Conservation (phyloP, 2,888 invertebrate species). For the Amblyjoppa fuscipennis region DNA sequence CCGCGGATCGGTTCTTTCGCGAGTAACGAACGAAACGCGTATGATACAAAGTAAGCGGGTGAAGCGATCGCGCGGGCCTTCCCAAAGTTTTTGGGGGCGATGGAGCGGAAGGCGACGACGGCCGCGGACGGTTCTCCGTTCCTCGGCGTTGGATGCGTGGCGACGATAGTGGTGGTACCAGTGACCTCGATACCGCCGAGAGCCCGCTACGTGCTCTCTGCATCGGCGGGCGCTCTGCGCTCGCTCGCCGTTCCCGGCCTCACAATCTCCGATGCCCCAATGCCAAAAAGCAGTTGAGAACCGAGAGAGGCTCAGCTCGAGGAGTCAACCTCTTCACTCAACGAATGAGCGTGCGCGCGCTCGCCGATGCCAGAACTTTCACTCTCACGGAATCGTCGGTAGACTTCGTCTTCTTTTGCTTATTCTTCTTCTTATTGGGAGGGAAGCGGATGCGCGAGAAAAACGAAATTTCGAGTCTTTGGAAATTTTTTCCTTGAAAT, state of each 20-base stretch:
- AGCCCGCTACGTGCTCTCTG: slow-evolving; percentile 75
- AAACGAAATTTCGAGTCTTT: background rate
- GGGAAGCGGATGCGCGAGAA: background rate
- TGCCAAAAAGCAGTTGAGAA: slow-evolving; percentile 52
- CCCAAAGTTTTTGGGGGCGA: slow-evolving; percentile 62
- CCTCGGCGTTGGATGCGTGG: slow-evolving; percentile 64
- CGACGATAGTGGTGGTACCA: slow-evolving; percentile 80
- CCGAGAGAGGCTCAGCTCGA: slow-evolving; percentile 11
- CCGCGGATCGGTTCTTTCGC: slow-evolving; percentile 31
- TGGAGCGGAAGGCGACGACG: slow-evolving; percentile 51
- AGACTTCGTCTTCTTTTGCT: slow-evolving; percentile 1
- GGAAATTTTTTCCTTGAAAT: background rate
- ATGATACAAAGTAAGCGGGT: slow-evolving; percentile 55
- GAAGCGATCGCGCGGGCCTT: slow-evolving; percentile 71
- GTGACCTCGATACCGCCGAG: slow-evolving; percentile 84
- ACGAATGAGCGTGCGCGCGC: slow-evolving; percentile 28
- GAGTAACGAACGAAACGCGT: slow-evolving; percentile 57
- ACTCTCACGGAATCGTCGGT: slow-evolving; percentile 70
- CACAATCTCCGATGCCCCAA: slow-evolving; percentile 39
- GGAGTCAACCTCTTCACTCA: slow-evolving; percentile 43
- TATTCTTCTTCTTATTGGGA: background rate
- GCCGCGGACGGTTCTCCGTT: slow-evolving; percentile 35
- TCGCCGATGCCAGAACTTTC: slow-evolving; percentile 72
- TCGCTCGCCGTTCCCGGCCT: slow-evolving; percentile 45
- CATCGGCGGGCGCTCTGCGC: slow-evolving; percentile 45